These are phyloP conservation scores for Pyrrhosoma nymphula DNA, from an alignment of 2,888 invertebrate species.

Conservation along the genomic window DNA sequence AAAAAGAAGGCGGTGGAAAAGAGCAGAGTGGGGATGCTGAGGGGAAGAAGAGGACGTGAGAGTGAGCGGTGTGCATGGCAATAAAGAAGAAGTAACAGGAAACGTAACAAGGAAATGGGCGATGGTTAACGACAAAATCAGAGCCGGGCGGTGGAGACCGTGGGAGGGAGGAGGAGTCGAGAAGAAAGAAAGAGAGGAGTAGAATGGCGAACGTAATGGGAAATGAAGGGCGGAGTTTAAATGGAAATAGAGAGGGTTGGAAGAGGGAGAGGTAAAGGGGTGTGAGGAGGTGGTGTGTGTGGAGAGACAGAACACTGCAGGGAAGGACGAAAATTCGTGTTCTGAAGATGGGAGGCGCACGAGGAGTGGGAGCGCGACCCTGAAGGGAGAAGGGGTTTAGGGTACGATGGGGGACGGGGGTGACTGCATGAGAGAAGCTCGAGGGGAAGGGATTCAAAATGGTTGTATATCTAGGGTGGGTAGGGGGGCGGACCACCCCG, in stretches of 20 bases:
- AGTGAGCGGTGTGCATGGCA: background rate
- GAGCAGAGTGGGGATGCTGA: too few relatives aligned
- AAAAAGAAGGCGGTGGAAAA: background rate
- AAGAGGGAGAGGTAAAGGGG: background rate
- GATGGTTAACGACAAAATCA: conserved; percentile 36
- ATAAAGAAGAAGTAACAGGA: conserved; percentile 33
- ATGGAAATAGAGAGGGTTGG: conserved; percentile 7
- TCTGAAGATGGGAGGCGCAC: background rate
- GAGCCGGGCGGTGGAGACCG: background rate
- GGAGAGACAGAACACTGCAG: background rate
- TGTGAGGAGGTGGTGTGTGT: too few relatives aligned
- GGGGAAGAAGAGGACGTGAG: background rate
- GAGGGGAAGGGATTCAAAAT: too few relatives aligned
- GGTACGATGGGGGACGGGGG: background rate
- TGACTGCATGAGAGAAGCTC: too few relatives aligned
- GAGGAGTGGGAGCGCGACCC: background rate
- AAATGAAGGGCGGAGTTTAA: conserved; percentile 23
- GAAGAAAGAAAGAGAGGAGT: background rate
- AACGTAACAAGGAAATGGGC: conserved; percentile 36
- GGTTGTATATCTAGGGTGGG: too few relatives aligned
- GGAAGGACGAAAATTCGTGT: background rate
- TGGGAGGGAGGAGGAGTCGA: background rate
- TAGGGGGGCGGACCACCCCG: too few relatives aligned
- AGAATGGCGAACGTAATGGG: conserved; percentile 8
- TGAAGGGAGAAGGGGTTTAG: background rate